Base-by-base conservation (phyloP, 2,113 vertebrate genomes). In the Zootoca vivipara region DNA sequence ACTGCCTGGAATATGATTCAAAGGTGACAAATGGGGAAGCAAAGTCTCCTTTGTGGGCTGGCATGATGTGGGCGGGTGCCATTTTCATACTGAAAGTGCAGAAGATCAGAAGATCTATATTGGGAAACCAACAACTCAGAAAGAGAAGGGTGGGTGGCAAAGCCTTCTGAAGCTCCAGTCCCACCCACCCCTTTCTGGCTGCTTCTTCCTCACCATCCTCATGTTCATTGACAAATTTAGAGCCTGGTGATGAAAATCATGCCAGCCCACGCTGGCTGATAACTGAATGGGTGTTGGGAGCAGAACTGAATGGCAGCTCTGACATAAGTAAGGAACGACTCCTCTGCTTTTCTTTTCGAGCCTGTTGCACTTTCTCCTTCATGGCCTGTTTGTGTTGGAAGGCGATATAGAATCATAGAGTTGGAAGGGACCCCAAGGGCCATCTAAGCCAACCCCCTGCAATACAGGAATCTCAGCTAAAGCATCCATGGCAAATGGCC, bases 161-260 rank as follows among this genome's bases (percentile, higher is more conserved):
- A 0, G 5, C 79, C 26, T 80, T 4, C 64, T 4, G 65, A 46
- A 82, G 35, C 46, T 38, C 16, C 42, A 35, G 22, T 56, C 35
- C 13, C 72, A 18, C 5, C 26, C 56, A n/a, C n/a, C 42, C 28
- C 69, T 64, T 7, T 15, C 30, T 65, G n/a, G 46, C 74, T 42
- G 1, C 1, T 77, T 58, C 8, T 79, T 52, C 70, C 58, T 80
- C 77, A 70, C n/a, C 13, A 3, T 7, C 38, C 78, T 1, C 0
- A 28, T 52, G 62, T 10, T 15, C 15, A 33, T 46, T 75, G 81
- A 88, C 62, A 83, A 88, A 67, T 88, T 83, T 78, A 88, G 81
- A 88, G 86, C 42, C 4, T 40, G 26, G 62, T 28, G 12, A 12
- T 78, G 73, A 38, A 86, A 87, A 78, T 83, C 62, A 70, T 86